These are phyloP conservation scores for Rhipidura dahli DNA, from an alignment of 2,113 vertebrate species.

Conservation along the genomic window DNA sequence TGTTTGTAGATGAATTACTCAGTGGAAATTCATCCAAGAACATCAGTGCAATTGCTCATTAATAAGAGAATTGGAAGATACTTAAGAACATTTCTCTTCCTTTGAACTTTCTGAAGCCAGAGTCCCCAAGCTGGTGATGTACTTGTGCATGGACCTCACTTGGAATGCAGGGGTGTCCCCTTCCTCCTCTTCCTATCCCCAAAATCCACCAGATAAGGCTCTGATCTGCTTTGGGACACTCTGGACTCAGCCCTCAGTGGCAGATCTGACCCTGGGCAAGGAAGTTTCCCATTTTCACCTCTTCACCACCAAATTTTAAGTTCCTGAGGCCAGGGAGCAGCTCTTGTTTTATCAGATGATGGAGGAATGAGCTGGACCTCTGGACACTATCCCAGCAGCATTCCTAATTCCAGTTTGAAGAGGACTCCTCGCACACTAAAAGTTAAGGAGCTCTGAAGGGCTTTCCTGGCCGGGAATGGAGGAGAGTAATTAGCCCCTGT, in stretches of 20 bases:
- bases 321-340: background rate
- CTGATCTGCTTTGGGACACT: background rate
- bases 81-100: conserved; percentile 52
- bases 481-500: background rate
- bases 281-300: background rate
- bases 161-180: background rate
- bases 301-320: background rate
- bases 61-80: conserved; percentile 66
- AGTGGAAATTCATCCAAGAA: conserved; percentile 64
- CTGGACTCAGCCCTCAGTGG: background rate
- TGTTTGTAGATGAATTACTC: conserved; percentile 71
- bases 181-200: background rate
- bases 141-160: background rate
- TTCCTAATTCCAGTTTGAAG: background rate
- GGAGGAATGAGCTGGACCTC: background rate
- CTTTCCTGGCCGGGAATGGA: background rate
- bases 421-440: background rate
- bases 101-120: conserved; percentile 66
- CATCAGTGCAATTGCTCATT: conserved; percentile 30
- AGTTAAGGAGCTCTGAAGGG: conserved; percentile 22
- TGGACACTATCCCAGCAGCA: background rate
- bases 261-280: background rate
- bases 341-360: background rate
- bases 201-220: background rate
- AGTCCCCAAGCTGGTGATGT: background rate